phyloP scores from a whole-genome alignment of 2,113 vertebrate genomes.

The Ondatra zibethicus region DNA sequence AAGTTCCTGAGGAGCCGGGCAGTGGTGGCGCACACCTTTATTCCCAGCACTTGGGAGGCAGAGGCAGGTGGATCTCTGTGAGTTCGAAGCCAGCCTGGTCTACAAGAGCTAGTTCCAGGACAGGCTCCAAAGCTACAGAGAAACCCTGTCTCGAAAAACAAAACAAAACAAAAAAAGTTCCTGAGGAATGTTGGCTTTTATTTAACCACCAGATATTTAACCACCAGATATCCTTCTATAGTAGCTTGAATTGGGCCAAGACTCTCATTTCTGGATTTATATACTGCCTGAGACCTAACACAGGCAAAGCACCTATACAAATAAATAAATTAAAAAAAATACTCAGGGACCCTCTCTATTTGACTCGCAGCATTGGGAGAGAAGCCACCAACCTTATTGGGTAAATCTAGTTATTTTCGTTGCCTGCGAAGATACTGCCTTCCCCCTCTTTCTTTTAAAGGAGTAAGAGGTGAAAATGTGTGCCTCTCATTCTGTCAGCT shows the following conservation, averaged over 20 bases:
- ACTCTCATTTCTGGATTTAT: background rate
- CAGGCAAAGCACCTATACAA: background rate
- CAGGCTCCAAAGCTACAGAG: no score
- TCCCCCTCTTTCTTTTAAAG: background rate
- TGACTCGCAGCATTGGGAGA: conserved; percentile 39
- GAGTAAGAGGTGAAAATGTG: conserved; percentile 11
- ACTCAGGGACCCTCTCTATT: conserved; percentile 50
- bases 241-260: background rate
- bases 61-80: no score
- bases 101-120: no score
- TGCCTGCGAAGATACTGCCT: conserved; percentile 51
- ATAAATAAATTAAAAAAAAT: background rate
- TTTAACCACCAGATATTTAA: background rate
- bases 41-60: no score
- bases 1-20: background rate
- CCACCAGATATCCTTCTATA: background rate
- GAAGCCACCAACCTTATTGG: conserved; percentile 64
- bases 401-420: conserved; percentile 58
- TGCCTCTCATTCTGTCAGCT: background rate
- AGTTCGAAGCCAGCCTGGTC: no score
- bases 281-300: background rate
- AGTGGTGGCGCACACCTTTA: no score
- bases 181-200: background rate
- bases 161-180: no score
- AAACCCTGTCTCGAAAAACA: no score